Conservation (phyloP, 35 echinoderm and acorn worm genomes). For the Acanthaster planci region DNA sequence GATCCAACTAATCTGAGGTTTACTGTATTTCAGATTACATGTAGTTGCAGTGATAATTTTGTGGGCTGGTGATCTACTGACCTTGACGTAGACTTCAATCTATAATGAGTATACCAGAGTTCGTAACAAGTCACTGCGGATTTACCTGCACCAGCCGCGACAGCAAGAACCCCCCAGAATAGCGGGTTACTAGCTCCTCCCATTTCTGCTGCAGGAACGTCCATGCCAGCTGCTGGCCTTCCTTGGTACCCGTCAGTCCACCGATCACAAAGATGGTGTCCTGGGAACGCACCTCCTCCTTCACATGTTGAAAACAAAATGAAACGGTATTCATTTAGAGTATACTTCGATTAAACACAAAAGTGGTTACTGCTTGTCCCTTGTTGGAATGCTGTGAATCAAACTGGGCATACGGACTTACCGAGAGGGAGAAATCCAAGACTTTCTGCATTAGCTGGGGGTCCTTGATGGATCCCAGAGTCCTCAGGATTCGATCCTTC, state of each 20-base stretch:
- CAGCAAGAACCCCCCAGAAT: conserved; percentile 82
- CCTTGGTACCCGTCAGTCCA: conserved; percentile 78
- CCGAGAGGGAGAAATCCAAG: conserved; percentile 87
- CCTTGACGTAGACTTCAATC: too few relatives aligned
- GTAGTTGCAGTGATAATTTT: too few relatives aligned
- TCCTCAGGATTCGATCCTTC: conserved; percentile 87
- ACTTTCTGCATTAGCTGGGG: conserved; percentile 76
- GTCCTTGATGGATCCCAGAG: conserved; percentile 77
- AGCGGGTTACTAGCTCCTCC: conserved; percentile 66
- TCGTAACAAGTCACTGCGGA: too few relatives aligned
- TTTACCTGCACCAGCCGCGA: conserved; percentile 87
- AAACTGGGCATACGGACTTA: conserved; percentile 38
- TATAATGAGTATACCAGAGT: too few relatives aligned
- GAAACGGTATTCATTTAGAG: not conserved
- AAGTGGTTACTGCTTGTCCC: not conserved
- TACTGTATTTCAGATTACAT: too few relatives aligned
- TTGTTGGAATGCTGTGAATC: not conserved
- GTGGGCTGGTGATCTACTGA: too few relatives aligned
- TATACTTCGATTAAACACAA: not conserved
- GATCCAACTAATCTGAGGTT: too few relatives aligned
- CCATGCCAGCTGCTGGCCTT: conserved; percentile 81
- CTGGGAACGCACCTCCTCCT: conserved; percentile 94
- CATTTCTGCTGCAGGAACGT: conserved; percentile 86
- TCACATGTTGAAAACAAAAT: conserved; percentile 4
- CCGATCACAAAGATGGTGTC: conserved; percentile 94